These are phyloP conservation scores for Lycocorax pyrrhopterus DNA, from an alignment of 2,113 vertebrate species.

Conservation along the genomic window DNA sequence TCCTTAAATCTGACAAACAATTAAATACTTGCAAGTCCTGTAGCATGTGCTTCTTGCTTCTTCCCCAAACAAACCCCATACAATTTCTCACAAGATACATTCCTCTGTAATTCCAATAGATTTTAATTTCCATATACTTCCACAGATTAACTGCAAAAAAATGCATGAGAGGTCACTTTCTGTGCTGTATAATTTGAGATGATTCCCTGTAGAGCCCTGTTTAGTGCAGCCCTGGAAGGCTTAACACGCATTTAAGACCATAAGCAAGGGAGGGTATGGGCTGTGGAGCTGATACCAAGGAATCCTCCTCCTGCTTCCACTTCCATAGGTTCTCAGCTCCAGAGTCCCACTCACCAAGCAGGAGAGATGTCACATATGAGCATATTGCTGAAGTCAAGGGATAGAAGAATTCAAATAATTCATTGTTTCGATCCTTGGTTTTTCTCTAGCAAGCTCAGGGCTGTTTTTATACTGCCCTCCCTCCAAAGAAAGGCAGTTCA, in stretches of 20 bases:
- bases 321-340: not conserved
- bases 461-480: not conserved
- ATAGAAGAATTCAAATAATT: not conserved
- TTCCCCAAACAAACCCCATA: not conserved
- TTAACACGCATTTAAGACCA: fast-evolving
- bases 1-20: not conserved
- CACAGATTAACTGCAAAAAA: not conserved
- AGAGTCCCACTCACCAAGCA: not conserved
- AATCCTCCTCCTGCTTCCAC: not conserved
- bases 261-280: fast-evolving
- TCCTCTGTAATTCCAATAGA: not conserved
- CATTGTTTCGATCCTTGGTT: not conserved
- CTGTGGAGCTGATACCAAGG: fast-evolving
- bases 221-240: not conserved
- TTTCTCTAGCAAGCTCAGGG: not conserved
- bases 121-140: not conserved
- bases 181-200: not conserved
- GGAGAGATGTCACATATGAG: not conserved
- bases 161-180: not conserved
- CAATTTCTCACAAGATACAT: not conserved
- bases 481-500: not conserved
- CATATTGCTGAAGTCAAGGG: not conserved
- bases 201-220: not conserved
- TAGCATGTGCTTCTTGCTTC: not conserved
- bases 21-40: not conserved